These are phyloP conservation scores for Gambusia holbrooki DNA, from an alignment of 2,113 vertebrate genomes.

Conservation along the genomic window DNA sequence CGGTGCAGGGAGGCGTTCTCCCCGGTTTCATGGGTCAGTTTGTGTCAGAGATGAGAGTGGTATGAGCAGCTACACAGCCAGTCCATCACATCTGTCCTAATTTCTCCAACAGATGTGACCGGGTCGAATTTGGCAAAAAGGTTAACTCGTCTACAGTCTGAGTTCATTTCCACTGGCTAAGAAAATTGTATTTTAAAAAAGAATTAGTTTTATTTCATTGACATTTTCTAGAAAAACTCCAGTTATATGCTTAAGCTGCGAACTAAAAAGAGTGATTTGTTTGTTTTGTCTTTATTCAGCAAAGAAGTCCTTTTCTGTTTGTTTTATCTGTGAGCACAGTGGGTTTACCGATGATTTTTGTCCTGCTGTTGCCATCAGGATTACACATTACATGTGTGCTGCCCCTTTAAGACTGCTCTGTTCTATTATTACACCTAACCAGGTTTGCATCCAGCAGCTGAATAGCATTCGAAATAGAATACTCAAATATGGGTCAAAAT, in stretches of 20 bases:
- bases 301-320: neutral
- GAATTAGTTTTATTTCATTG: too few species aligned
- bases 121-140: neutral
- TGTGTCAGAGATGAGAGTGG: constrained; percentile 22
- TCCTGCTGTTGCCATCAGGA: neutral
- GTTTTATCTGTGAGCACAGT: neutral
- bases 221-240: too few species aligned
- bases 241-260: too few species aligned
- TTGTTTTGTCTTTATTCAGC: too few species aligned
- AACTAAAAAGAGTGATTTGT: too few species aligned
- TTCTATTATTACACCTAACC: neutral
- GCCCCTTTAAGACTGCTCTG: neutral
- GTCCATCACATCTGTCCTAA: constrained; percentile 28
- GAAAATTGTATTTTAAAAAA: neutral
- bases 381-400: neutral
- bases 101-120: constrained; percentile 18
- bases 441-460: neutral
- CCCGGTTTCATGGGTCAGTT: constrained; percentile 17
- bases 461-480: neutral
- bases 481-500: neutral
- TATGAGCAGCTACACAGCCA: constrained; percentile 14
- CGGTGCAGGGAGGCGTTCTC: constrained; percentile 24
- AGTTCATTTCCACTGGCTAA: constrained; percentile 6
- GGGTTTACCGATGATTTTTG: too few species aligned
- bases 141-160: constrained; percentile 12